These are phyloP conservation scores for Phorcus lineatus DNA, from an alignment of 2,888 invertebrate species.

Conservation along the genomic window DNA sequence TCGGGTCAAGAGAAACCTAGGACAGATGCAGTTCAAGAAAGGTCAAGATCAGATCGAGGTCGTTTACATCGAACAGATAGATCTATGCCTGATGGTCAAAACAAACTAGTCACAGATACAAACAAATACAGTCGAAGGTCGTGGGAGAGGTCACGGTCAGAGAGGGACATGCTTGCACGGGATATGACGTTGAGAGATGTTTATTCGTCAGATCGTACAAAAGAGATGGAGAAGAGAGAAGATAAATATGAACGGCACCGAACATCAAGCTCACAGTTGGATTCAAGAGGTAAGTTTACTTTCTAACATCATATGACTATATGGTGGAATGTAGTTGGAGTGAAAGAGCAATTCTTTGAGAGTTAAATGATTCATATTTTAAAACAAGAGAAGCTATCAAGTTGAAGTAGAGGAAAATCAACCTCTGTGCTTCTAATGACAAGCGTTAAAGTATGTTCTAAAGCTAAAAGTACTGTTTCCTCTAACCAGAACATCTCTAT, in stretches of 20 bases:
- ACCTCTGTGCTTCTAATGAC: no score
- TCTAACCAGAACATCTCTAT: no score
- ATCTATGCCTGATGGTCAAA: conserved; percentile 43
- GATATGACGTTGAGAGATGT: not conserved
- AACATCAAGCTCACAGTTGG: conserved; percentile 18
- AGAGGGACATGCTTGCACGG: not conserved
- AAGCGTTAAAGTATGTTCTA: no score
- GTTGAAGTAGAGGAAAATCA: no score
- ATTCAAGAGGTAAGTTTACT: conserved; percentile 21
- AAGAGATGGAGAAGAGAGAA: conserved; percentile 23
- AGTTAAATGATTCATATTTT: no score
- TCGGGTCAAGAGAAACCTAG: conserved; percentile 26
- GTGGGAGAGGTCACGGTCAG: not conserved
- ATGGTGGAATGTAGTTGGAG: no score
- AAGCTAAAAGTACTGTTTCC: no score
- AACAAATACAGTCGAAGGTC: conserved; percentile 7
- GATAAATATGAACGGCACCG: conserved; percentile 7
- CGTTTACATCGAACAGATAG: conserved; percentile 26
- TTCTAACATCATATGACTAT: no score
- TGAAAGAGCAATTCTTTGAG: no score
- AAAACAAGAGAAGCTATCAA: no score
- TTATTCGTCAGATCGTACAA: conserved; percentile 15
- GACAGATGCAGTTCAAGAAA: conserved; percentile 14
- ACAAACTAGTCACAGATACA: conserved; percentile 25
- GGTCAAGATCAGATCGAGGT: no score